A percentile compares a stretch with the other conserved stretches of the same genome.
phyloP scores from a whole-genome alignment of 1,140 invertebrate species.

The Ceratina calcarata region DNA sequence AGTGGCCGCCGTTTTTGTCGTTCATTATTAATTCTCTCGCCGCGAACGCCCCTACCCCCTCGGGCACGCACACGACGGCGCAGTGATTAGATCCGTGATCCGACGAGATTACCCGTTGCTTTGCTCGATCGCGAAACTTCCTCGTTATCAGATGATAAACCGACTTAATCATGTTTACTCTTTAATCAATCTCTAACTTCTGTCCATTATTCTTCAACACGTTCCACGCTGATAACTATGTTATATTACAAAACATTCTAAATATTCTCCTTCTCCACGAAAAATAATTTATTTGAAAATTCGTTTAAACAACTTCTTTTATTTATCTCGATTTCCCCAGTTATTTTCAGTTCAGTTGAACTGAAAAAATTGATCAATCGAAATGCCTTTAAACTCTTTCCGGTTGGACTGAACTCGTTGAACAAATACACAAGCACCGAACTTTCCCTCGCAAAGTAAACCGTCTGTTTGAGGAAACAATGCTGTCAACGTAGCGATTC shows the following conservation, averaged over 20 bases:
- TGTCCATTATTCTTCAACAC: conserved; percentile 8
- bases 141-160: background rate
- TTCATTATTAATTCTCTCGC: conserved; percentile 70
- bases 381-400: too few species aligned
- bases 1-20: conserved; percentile 60
- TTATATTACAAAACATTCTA: background rate
- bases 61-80: conserved; percentile 10
- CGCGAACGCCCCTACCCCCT: conserved; percentile 32
- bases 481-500: conserved; percentile 13
- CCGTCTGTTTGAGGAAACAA: background rate
- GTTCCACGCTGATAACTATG: background rate
- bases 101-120: conserved; percentile 12
- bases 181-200: background rate
- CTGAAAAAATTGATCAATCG: too few species aligned
- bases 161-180: background rate
- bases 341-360: too few species aligned
- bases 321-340: too few species aligned
- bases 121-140: background rate
- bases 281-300: background rate
- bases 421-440: too few species aligned
- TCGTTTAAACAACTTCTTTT: background rate
- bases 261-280: background rate
- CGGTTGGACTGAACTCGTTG: too few species aligned
- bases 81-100: conserved; percentile 40
- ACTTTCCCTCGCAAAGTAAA: background rate